Conservation (phyloP, 1,140 invertebrate species). For the Scaptomyza pallida region DNA sequence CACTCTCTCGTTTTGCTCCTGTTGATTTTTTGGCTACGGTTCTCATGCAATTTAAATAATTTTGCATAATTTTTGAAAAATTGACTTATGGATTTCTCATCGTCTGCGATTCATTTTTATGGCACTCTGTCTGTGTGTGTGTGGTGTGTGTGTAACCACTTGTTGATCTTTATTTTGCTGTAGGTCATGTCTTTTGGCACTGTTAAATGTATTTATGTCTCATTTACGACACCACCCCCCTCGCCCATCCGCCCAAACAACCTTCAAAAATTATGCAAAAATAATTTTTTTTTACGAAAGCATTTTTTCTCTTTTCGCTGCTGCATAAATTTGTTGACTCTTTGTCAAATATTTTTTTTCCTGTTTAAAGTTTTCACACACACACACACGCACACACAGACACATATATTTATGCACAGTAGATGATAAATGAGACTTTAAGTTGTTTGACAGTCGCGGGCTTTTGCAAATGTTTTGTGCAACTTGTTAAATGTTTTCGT, state of each 20-base stretch:
- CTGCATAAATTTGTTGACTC: conserved; percentile 62
- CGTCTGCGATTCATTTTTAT: conserved; percentile 76
- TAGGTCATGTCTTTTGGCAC: conserved; percentile 72
- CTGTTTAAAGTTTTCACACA: conserved; percentile 71
- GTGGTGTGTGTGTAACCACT: conserved; percentile 51
- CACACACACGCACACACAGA: conserved; percentile 16
- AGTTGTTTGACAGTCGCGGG: conserved; percentile 71
- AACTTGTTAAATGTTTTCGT: conserved; percentile 70
- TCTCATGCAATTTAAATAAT: conserved; percentile 81
- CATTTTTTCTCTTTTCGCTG: conserved; percentile 50
- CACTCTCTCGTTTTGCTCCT: conserved; percentile 43
- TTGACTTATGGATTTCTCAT: conserved; percentile 81
- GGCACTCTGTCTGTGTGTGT: conserved; percentile 17
- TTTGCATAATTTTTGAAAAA: conserved; percentile 83
- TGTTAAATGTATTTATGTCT: conserved; percentile 43
- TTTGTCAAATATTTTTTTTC: conserved; percentile 5
- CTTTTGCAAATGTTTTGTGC: conserved; percentile 53
- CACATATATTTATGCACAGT: conserved; percentile 2
- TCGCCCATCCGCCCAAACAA: not conserved
- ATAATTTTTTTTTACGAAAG: conserved; percentile 63
- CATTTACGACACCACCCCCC: conserved; percentile 22
- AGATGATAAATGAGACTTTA: conserved; percentile 83
- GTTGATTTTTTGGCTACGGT: conserved; percentile 64
- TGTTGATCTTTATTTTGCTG: conserved; percentile 70
- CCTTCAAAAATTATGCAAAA: conserved; percentile 49